phyloP scores from a whole-genome alignment of 2,113 vertebrate species.

The Phodopus roborovskii region DNA sequence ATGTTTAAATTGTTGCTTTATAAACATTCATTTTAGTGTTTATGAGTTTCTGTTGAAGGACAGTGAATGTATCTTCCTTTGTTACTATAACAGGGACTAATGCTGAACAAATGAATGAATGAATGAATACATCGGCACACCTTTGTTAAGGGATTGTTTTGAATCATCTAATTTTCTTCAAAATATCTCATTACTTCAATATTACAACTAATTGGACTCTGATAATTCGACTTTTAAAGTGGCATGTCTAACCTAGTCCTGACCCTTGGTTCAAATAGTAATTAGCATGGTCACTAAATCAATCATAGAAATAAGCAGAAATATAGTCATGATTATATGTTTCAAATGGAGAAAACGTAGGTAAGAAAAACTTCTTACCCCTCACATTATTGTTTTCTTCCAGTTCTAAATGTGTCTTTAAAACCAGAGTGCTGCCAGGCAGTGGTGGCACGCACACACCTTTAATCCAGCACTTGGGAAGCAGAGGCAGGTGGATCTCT shows the following conservation, averaged over 20 bases:
- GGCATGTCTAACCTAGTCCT: not conserved
- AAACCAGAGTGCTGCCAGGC: not conserved
- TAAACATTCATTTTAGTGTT: not conserved
- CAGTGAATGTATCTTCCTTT: not conserved
- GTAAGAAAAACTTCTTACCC: slow-evolving; percentile 26
- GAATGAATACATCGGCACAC: slow-evolving; percentile 2
- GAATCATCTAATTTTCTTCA: not conserved
- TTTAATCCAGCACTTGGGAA: too few relatives aligned
- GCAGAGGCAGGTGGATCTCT: too few relatives aligned
- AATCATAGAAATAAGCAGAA: slow-evolving; percentile 5
- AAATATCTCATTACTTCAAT: slow-evolving; percentile 1
- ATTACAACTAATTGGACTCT: not conserved
- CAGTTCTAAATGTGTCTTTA: not conserved
- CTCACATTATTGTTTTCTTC: not conserved
- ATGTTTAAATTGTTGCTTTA: not conserved
- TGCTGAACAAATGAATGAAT: slow-evolving; percentile 22
- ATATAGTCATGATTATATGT: not conserved
- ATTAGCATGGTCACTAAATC: not conserved
- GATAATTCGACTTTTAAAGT: slow-evolving; percentile 1
- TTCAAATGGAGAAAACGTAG: not conserved
- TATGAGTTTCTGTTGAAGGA: slow-evolving; percentile 15
- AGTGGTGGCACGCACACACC: too few relatives aligned
- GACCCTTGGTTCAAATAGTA: not conserved
- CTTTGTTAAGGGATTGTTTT: not conserved
- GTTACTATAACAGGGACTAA: not conserved